phyloP scores from a whole-genome alignment of 2,797 vertebrate species.

The Emys orbicularis region DNA sequence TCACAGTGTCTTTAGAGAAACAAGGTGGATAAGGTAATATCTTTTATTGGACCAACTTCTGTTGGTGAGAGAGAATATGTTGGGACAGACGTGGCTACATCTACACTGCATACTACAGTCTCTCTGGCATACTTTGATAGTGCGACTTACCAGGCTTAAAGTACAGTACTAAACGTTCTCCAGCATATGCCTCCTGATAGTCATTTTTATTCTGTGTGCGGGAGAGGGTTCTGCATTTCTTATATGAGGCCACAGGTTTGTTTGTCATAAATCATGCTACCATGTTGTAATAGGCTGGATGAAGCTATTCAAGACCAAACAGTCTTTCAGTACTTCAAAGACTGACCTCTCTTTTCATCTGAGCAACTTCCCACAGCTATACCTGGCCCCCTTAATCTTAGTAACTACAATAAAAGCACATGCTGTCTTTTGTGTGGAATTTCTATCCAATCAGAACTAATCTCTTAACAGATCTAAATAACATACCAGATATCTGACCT shows the following conservation, averaged over 20 bases:
- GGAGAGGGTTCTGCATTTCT: background rate
- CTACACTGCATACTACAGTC: background rate
- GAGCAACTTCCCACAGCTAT: conserved; percentile 47
- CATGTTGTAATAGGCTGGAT: background rate
- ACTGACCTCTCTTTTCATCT: conserved; percentile 36
- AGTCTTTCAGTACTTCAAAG: conserved; percentile 33
- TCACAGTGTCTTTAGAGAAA: background rate
- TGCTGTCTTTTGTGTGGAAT: conserved; percentile 40
- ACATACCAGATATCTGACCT: background rate
- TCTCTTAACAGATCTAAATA: conserved; percentile 59
- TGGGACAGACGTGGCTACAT: background rate
- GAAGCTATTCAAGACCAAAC: conserved; percentile 5
- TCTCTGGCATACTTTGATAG: background rate
- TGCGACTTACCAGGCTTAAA: background rate
- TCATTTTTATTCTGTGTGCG: background rate
- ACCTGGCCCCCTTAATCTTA: conserved; percentile 62
- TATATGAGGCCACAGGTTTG: background rate
- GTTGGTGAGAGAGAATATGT: background rate
- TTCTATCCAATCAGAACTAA: conserved; percentile 62
- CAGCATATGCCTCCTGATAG: background rate
- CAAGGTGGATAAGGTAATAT: background rate
- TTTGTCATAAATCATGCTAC: background rate
- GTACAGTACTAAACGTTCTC: background rate
- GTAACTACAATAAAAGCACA: conserved; percentile 53
- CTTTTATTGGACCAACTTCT: background rate